Percentiles rank a stretch among this genome's conserved stretches.
Conservation (phyloP, 2,797 vertebrate genomes). For the Delichon dasypus region DNA sequence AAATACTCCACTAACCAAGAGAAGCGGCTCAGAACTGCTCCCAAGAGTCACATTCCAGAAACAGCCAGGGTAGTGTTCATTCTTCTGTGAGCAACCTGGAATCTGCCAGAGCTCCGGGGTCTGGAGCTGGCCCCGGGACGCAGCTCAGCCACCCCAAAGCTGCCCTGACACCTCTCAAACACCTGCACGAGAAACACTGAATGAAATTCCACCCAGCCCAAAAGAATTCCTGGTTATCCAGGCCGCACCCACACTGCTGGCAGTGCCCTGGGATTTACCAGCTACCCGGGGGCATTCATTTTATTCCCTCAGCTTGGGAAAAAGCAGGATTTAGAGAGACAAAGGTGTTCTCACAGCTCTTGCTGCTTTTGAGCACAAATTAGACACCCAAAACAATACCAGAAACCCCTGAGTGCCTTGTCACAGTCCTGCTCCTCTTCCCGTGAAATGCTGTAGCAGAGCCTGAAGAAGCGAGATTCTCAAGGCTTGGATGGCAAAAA, state of each 20-base stretch:
- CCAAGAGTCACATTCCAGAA: not conserved
- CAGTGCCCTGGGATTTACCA: not conserved
- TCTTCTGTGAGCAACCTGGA: not conserved
- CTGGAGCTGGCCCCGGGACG: not conserved
- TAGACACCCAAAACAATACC: rapidly evolving
- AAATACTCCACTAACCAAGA: not conserved
- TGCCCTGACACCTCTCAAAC: not conserved
- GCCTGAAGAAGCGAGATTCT: not conserved
- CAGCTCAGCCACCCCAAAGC: not conserved
- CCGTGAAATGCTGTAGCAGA: no score
- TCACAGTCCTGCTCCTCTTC: not conserved
- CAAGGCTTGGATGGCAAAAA: not conserved
- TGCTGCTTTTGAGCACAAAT: not conserved
- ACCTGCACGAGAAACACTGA: rapidly evolving
- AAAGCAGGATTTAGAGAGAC: not conserved
- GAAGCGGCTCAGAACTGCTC: rapidly evolving
- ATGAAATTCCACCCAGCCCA: not conserved
- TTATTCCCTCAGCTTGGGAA: not conserved
- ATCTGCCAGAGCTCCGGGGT: not conserved
- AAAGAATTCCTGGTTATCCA: not conserved
- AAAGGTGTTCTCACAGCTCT: not conserved
- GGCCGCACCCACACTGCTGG: rapidly evolving
- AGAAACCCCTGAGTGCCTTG: no score
- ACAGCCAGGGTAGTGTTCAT: rapidly evolving
- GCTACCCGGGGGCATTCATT: not conserved